These are phyloP conservation scores for Mercenaria mercenaria DNA, from an alignment of 1,140 invertebrate genomes.

Conservation along the genomic window DNA sequence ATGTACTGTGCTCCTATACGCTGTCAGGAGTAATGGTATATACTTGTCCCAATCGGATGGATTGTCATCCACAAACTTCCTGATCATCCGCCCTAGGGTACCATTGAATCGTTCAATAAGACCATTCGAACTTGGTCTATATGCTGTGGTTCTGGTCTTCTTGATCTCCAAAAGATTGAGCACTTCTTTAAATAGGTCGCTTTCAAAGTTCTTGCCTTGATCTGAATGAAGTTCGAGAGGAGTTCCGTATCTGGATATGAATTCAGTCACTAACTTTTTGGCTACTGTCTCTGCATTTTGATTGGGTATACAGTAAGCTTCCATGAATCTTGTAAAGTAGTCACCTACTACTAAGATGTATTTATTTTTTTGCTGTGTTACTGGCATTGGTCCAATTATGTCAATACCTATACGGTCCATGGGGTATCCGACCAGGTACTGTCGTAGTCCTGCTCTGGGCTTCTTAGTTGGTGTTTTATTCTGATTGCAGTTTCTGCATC, in stretches of 20 bases:
- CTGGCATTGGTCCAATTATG: not conserved
- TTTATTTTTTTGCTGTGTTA: not conserved
- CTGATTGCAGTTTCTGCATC: not conserved
- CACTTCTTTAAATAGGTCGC: conserved; percentile 32
- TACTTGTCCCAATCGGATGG: not conserved
- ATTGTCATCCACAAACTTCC: not conserved
- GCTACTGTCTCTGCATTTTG: conserved; percentile 45
- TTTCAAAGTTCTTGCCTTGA: conserved; percentile 44
- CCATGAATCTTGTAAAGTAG: not conserved
- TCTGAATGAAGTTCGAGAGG: conserved; percentile 22
- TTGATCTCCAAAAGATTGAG: conserved; percentile 5
- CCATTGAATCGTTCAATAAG: conserved; percentile 52
- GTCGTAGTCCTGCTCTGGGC: not conserved
- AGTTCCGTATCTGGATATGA: conserved; percentile 4
- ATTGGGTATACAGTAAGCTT: conserved; percentile 32
- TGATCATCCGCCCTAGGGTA: not conserved
- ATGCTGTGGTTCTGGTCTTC: conserved; percentile 41
- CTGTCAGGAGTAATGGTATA: not conserved
- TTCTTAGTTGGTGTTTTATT: not conserved
- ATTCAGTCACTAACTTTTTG: conserved; percentile 15
- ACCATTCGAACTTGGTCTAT: not conserved
- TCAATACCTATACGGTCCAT: not conserved
- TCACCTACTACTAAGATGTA: not conserved
- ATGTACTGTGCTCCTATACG: conserved; percentile 13
- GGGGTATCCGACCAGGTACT: not conserved